Conservation (phyloP, 2,113 vertebrate genomes). For the Pica pica region DNA sequence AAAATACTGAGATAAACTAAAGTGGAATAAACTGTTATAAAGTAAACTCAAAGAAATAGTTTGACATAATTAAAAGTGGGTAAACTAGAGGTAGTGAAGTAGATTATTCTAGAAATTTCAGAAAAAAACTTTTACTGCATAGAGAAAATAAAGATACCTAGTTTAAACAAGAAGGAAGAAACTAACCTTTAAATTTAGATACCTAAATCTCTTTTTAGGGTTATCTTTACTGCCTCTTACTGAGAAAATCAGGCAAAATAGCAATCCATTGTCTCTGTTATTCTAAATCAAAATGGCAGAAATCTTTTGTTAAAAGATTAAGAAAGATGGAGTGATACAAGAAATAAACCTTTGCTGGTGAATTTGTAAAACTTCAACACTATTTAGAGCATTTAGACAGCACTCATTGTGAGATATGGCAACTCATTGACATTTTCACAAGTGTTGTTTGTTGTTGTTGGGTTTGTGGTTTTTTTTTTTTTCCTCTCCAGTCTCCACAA, state of each 20-base stretch:
- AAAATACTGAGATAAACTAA: neutral
- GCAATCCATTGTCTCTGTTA: neutral
- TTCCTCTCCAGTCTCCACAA: neutral
- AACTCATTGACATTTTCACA: constrained; percentile 19
- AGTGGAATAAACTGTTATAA: neutral
- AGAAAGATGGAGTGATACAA: neutral
- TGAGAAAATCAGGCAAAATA: neutral
- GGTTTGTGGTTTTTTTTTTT: neutral
- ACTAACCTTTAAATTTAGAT: neutral
- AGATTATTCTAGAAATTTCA: neutral
- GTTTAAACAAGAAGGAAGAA: neutral
- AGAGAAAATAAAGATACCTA: neutral
- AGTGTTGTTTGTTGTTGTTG: neutral
- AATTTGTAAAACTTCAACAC: neutral
- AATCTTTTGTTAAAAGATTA: neutral
- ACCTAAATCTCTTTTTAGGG: neutral
- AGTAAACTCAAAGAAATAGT: neutral
- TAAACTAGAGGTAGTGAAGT: neutral
- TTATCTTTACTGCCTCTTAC: neutral
- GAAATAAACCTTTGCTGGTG: neutral
- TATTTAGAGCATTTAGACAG: neutral
- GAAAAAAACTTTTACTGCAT: rapidly evolving
- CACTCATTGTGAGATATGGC: neutral
- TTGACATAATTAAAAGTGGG: neutral
- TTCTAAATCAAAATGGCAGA: neutral